A percentile compares a stretch with the other conserved stretches of the same genome.
phyloP scores from a whole-genome alignment of 1,140 invertebrate genomes.

The Drosophila kohkoa region DNA sequence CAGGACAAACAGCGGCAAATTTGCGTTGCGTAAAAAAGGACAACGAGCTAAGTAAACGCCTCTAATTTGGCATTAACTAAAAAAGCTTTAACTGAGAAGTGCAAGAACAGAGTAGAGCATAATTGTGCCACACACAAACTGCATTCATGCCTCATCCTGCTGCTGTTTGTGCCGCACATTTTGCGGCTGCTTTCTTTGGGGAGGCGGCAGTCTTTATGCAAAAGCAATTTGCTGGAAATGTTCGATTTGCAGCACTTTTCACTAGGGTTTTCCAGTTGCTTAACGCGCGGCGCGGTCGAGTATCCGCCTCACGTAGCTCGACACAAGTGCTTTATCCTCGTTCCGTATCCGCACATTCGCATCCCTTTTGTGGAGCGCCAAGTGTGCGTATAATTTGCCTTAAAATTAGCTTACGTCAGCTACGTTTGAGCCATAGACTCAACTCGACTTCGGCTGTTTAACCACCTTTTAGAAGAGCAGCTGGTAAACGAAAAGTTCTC shows the following conservation, averaged over 20 bases:
- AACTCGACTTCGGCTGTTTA: conserved; percentile 31
- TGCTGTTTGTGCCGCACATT: neutral
- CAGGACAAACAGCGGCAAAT: conserved; percentile 35
- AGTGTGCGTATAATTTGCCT: conserved; percentile 68
- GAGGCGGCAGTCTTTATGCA: conserved; percentile 71
- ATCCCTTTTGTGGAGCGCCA: conserved; percentile 54
- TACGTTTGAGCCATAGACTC: conserved; percentile 36
- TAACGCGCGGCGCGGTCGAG: conserved; percentile 49
- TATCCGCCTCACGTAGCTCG: conserved; percentile 8
- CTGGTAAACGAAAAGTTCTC: neutral
- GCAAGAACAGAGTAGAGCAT: conserved; percentile 16
- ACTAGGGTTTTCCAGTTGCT: conserved; percentile 50
- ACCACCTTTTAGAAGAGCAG: neutral
- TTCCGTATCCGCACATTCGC: neutral
- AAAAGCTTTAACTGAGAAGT: conserved; percentile 41
- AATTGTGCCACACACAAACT: conserved; percentile 58
- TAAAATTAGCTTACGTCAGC: conserved; percentile 54
- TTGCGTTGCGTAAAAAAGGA: conserved; percentile 70
- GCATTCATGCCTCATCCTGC: conserved; percentile 4
- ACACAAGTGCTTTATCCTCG: conserved; percentile 3
- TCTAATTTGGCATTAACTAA: conserved; percentile 76
- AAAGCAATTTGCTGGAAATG: conserved; percentile 82
- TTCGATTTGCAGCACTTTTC: conserved; percentile 63
- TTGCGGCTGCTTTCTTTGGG: conserved; percentile 50
- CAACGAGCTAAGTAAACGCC: conserved; percentile 55